Base-by-base conservation (phyloP, 2,888 invertebrate species). In the Cheilosia vulpina region DNA sequence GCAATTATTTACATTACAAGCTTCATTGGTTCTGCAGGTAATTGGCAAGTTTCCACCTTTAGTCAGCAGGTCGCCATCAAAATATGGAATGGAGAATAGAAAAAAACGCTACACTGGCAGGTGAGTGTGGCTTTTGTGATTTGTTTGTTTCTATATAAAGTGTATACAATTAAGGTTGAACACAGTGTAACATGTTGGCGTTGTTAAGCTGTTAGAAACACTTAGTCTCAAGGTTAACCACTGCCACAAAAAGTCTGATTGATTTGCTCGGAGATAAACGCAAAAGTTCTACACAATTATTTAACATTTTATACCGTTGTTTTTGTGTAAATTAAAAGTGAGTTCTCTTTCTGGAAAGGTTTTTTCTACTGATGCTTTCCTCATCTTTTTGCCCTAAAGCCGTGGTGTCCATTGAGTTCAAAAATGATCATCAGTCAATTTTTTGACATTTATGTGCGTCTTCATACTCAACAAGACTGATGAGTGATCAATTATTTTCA, bases 1-100 rank as follows among this genome's bases (percentile, higher is more conserved):
- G 24, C 77, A 77, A 82, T 82, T 77, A 82, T 66, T 78, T 72
- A 53, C 72, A 66, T 77, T 76, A 55, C 82, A 78, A 60, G 82
- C 82, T 72, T 72, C 82, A 82, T 68, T 82, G 78, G 31, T 55
- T 83, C 73, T 68, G 78, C 72, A 60, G 52, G 66, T 66, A 72
- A 66, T 57, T 57, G 52, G 55, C 66, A 50, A 68, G 43, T 62
- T 62, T 77, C 31, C 66, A 68, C 45, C 53, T 62, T 53, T 45
- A 75, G 52, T 60, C 71, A 41, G 45, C 58, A 45, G 45, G 45
- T 38, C 31, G 43, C 17, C 24, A n/a, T 57, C 19, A 15, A 19
- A 24, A 15, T 31, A 38, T 41, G 38, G 5, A 68, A n/a, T n/a
- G 58, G 47, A 38, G 71, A 66, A 68, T 34, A 68, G 66, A 68